Evolutionary conservation across 2,888 invertebrate genomes (phyloP).

Genomic region (Euzetes globulus): DNA sequence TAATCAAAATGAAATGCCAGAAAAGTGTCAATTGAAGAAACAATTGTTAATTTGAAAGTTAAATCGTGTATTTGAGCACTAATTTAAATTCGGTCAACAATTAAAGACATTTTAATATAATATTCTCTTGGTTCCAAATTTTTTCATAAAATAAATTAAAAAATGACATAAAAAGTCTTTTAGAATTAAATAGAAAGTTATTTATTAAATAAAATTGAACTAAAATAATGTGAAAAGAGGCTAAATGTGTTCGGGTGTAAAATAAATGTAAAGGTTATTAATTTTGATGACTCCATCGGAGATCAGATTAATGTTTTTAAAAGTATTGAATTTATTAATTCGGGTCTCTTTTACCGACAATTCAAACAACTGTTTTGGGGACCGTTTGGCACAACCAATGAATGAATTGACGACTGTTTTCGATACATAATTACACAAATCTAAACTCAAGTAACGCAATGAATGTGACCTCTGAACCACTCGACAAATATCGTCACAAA

Average conservation of each 20-base stretch:
- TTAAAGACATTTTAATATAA: no score
- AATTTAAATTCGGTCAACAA: no score
- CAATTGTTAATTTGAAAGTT: no score
- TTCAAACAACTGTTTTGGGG: conserved; percentile 17
- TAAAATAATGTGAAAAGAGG: neutral
- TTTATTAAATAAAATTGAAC: neutral
- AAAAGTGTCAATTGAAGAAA: no score
- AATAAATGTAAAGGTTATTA: conserved; percentile 7
- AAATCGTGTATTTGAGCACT: no score
- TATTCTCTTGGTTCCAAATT: no score
- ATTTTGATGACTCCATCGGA: neutral
- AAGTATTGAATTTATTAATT: conserved; percentile 11
- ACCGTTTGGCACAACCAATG: neutral
- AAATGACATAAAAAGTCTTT: no score
- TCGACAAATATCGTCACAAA: neutral
- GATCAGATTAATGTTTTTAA: neutral
- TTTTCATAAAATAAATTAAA: no score
- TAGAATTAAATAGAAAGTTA: no score
- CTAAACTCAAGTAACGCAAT: conserved; percentile 17
- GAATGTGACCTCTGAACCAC: neutral
- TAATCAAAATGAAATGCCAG: no score
- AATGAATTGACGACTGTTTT: neutral
- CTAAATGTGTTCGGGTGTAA: neutral
- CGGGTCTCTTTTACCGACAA: conserved; percentile 3
- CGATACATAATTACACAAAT: neutral